A percentile compares a stretch with the other conserved stretches of the same genome.
These are phyloP conservation scores for Ferrisia virgata DNA, from an alignment of 2,888 invertebrate genomes.

Conservation along the genomic window DNA sequence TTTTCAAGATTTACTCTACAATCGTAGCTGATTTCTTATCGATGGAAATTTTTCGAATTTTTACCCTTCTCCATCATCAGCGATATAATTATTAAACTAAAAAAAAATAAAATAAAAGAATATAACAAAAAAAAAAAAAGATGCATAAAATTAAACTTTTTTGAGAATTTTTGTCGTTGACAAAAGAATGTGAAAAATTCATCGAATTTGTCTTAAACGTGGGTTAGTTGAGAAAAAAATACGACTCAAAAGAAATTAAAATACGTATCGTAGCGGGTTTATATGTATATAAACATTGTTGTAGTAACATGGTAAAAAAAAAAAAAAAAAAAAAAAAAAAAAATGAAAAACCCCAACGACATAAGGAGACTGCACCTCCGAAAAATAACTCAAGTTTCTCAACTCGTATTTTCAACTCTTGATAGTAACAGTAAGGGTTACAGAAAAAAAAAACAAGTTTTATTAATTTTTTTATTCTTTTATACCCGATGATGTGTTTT, in stretches of 20 bases:
- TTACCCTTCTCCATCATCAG: not conserved
- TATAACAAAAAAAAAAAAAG: not conserved
- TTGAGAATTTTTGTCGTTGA: not conserved
- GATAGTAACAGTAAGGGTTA: not conserved
- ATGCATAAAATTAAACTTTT: not conserved
- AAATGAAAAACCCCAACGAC: not conserved
- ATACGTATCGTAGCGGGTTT: not conserved
- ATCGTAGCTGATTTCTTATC: too few relatives aligned
- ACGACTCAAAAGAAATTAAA: not conserved
- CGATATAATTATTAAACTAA: not conserved
- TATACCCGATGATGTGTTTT: not conserved
- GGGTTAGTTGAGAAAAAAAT: not conserved
- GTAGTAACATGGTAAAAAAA: not conserved
- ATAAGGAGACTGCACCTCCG: not conserved
- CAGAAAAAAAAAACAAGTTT: not conserved
- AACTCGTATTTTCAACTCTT: not conserved
- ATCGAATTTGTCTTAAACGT: not conserved
- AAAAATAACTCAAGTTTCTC: not conserved
- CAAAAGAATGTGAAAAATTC: not conserved
- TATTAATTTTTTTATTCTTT: slow-evolving; percentile 25
- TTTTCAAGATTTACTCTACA: too few relatives aligned
- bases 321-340: not conserved
- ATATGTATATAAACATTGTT: not conserved
- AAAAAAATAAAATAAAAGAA: not conserved
- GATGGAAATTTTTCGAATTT: too few relatives aligned